Evolutionary conservation across 1,140 invertebrate species (phyloP).

Genomic region (Scaptomyza pallida): DNA sequence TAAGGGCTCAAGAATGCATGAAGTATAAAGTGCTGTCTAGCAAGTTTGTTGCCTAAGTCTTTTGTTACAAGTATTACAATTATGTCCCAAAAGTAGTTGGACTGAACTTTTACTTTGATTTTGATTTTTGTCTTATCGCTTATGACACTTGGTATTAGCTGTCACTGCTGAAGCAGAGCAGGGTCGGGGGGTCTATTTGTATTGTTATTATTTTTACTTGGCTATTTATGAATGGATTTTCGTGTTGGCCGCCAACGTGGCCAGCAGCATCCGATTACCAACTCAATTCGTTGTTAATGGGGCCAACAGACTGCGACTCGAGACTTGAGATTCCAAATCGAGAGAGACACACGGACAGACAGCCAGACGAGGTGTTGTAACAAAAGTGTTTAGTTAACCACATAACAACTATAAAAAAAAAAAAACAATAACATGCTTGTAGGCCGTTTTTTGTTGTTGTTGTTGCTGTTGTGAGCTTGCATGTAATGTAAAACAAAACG

Average conservation of each 20-base stretch:
- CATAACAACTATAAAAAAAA: conserved; percentile 16
- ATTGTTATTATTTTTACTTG: conserved; percentile 21
- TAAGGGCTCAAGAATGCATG: not conserved
- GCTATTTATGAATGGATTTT: conserved; percentile 49
- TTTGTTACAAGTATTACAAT: conserved; percentile 38
- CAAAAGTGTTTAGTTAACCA: conserved; percentile 62
- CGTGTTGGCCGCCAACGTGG: conserved; percentile 39
- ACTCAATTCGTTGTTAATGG: conserved; percentile 67
- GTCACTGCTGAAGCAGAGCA: not conserved
- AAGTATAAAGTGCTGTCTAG: conserved; percentile 29
- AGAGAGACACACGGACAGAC: conserved; percentile 22
- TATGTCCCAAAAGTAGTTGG: not conserved
- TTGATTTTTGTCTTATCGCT: conserved; percentile 16
- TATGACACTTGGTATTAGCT: conserved; percentile 21
- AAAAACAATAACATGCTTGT: conserved; percentile 17
- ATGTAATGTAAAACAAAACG: conserved; percentile 74
- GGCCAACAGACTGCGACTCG: conserved; percentile 39
- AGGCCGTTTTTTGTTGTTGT: conserved; percentile 1
- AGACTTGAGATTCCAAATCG: conserved; percentile 8
- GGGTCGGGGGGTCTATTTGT: conserved; percentile 7
- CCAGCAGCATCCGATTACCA: conserved; percentile 57
- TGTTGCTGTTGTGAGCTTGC: conserved; percentile 46
- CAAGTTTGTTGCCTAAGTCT: conserved; percentile 69
- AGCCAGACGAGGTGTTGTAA: conserved; percentile 18
- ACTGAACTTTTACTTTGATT: conserved; percentile 7